phyloP scores from a whole-genome alignment of 2,888 invertebrate genomes.

The Lasioglossum leucozonium region DNA sequence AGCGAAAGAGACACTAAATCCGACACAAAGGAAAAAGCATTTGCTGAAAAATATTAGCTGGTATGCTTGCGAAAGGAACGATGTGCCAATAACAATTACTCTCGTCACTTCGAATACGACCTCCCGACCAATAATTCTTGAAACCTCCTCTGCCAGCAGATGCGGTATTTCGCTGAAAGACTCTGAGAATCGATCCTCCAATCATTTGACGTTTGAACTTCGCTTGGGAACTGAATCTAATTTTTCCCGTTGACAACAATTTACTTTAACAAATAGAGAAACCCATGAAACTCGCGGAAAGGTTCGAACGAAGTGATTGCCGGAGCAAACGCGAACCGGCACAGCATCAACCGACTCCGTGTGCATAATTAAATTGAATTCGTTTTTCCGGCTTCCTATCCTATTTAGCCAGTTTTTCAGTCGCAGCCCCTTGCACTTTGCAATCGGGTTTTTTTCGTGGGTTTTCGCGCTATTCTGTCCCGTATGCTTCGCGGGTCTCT shows the following conservation, averaged over 20 bases:
- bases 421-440: neutral
- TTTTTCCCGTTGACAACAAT: neutral
- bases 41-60: neutral
- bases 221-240: neutral
- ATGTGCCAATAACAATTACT: neutral
- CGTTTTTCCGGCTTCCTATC: slow-evolving; percentile 15
- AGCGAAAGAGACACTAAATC: neutral
- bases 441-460: neutral
- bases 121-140: neutral
- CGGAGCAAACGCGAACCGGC: neutral
- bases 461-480: neutral
- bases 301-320: slow-evolving; percentile 5
- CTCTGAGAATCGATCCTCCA: neutral
- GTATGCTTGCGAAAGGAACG: neutral
- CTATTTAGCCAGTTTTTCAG: neutral
- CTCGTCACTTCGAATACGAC: neutral
- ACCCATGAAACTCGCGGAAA: neutral
- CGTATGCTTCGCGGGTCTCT: neutral
- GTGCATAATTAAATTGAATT: slow-evolving; percentile 33
- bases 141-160: neutral
- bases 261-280: neutral
- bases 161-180: neutral
- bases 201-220: neutral
- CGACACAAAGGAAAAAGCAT: neutral
- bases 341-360: slow-evolving; percentile 4